Percentiles rank a stretch among this genome's conserved stretches.
These are phyloP conservation scores for Borostomias antarcticus DNA, from an alignment of 2,797 vertebrate genomes.

Conservation along the genomic window DNA sequence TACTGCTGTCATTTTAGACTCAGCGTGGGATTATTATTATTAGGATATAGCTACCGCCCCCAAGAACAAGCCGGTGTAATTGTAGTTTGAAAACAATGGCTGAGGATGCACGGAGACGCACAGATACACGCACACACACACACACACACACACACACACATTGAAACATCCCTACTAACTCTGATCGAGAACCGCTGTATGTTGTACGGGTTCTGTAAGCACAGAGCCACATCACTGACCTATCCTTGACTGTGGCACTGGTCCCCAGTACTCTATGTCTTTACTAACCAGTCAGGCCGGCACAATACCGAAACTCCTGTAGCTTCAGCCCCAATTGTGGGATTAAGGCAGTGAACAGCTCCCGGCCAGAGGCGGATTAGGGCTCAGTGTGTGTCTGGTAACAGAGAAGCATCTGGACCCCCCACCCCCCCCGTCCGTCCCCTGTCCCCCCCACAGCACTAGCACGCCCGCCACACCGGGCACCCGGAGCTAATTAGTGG, in stretches of 20 bases:
- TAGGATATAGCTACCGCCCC: conserved; percentile 56
- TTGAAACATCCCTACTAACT: conserved; percentile 48
- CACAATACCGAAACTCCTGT: conserved; percentile 37
- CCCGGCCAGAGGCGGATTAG: conserved; percentile 61
- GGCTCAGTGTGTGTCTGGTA: conserved; percentile 79
- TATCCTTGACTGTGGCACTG: conserved; percentile 24
- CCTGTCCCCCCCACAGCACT: too few relatives aligned
- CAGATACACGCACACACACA: conserved; percentile 15
- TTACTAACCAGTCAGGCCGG: conserved; percentile 27
- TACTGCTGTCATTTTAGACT: conserved; percentile 64
- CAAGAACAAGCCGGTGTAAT: conserved; percentile 49
- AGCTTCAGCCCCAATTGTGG: conserved; percentile 51
- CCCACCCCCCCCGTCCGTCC: conserved; percentile 84
- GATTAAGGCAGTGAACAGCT: conserved; percentile 60
- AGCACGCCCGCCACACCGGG: conserved; percentile 87
- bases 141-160: conserved; percentile 9
- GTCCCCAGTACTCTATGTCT: conserved; percentile 3
- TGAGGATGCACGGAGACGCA: conserved; percentile 25
- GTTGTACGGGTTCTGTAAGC: not conserved
- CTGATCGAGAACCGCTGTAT: conserved; percentile 37
- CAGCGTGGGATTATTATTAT: conserved; percentile 66
- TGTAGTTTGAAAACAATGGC: conserved; percentile 58
- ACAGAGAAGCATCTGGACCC: conserved; percentile 85
- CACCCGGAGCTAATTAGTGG: conserved; percentile 95
- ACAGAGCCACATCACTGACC: conserved; percentile 14